These are phyloP conservation scores for Acleris sparsana DNA, from an alignment of 2,888 invertebrate species.

Conservation along the genomic window DNA sequence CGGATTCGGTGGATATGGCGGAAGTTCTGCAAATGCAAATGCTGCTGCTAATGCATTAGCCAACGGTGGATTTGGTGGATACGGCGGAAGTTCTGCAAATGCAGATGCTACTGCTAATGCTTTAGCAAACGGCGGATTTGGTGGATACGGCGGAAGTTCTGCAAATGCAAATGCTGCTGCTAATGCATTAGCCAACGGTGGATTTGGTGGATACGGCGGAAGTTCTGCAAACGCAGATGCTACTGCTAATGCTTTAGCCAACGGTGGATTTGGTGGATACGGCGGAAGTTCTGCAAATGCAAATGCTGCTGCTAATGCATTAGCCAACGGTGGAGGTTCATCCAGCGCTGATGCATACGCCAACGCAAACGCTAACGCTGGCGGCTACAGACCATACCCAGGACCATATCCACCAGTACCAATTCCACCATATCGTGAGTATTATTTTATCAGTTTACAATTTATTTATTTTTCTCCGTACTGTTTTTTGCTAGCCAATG, in stretches of 20 bases:
- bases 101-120: conserved; percentile 12
- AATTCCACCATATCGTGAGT: too few relatives aligned
- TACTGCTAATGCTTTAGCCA: conserved; percentile 11
- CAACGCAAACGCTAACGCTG: conserved; percentile 14
- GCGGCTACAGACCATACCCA: background rate
- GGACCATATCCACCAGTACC: too few relatives aligned
- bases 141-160: background rate
- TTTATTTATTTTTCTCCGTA: too few relatives aligned
- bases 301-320: conserved; percentile 6
- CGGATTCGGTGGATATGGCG: conserved; percentile 1
- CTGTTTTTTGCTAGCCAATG: too few relatives aligned
- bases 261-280: conserved; percentile 2
- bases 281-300: conserved; percentile 14
- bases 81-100: background rate
- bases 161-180: conserved; percentile 19
- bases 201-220: background rate
- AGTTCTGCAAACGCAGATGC: conserved; percentile 13
- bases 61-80: background rate
- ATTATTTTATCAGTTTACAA: too few relatives aligned
- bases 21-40: background rate
- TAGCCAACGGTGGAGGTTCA: conserved; percentile 6
- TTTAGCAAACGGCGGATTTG: background rate
- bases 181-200: conserved; percentile 8
- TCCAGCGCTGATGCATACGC: conserved; percentile 23
- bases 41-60: background rate